These are phyloP conservation scores for Spodoptera litura DNA, from an alignment of 1,140 invertebrate genomes.

Conservation along the genomic window DNA sequence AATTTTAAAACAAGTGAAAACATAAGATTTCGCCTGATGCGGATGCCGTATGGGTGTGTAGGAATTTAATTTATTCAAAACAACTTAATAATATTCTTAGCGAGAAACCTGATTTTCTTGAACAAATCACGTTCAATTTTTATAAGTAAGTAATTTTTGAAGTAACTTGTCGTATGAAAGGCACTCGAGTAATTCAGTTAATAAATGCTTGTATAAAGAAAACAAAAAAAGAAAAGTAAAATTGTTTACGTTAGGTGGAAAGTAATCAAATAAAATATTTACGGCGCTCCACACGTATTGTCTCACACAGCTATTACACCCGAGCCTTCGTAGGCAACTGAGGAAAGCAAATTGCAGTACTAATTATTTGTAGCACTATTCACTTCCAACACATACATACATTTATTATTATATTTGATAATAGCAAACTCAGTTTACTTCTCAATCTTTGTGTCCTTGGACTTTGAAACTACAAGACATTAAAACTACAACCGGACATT, in stretches of 20 bases:
- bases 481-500: constrained; percentile 14
- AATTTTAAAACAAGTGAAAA: no score
- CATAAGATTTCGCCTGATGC: no score
- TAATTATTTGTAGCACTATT: neutral
- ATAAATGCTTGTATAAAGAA: neutral
- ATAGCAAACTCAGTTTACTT: constrained; percentile 30
- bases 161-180: neutral
- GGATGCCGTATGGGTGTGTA: no score
- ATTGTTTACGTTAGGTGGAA: no score
- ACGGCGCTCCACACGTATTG: neutral
- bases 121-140: neutral
- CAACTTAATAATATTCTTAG: neutral
- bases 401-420: constrained; percentile 17
- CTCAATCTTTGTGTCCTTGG: constrained; percentile 34
- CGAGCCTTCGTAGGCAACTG: neutral
- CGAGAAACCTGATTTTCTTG: constrained; percentile 3
- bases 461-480: constrained; percentile 39
- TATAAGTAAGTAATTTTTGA: neutral
- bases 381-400: neutral
- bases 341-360: neutral
- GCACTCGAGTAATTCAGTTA: neutral
- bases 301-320: neutral
- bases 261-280: constrained; percentile 2
- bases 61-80: constrained; percentile 7
- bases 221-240: no score